Percentiles rank a stretch among this genome's conserved stretches.
Evolutionary conservation across 2,797 vertebrate species (phyloP).

Genomic region (Rhinogobio ventralis): DNA sequence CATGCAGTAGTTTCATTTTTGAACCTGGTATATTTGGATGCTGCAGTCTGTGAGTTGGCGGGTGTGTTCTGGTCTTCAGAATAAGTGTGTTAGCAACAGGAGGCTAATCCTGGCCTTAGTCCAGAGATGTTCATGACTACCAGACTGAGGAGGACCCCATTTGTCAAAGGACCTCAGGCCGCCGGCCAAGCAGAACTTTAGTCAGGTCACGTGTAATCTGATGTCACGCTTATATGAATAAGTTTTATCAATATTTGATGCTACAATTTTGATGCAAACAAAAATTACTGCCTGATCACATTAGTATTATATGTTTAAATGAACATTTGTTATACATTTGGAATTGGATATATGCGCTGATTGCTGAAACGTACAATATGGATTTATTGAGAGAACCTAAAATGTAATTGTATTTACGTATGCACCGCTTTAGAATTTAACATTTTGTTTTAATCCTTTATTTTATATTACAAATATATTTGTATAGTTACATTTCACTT

Average conservation of each 20-base stretch:
- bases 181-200: not conserved
- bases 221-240: not conserved
- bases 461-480: not conserved
- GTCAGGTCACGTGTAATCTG: not conserved
- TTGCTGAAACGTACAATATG: not conserved
- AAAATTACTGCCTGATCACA: not conserved
- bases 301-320: not conserved
- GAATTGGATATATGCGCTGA: not conserved
- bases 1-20: not conserved
- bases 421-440: not conserved
- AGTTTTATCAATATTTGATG: not conserved
- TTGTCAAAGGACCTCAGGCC: constrained; percentile 1
- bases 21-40: not conserved
- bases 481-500: not conserved
- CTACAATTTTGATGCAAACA: not conserved
- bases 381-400: not conserved
- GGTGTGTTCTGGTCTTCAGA: constrained; percentile 4
- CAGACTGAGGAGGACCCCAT: not conserved
- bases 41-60: not conserved
- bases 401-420: not conserved
- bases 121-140: not conserved
- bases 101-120: constrained; percentile 11
- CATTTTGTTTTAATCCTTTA: not conserved
- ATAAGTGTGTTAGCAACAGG: not conserved
- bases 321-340: not conserved